These are phyloP conservation scores for Empis stercorea DNA, from an alignment of 2,888 invertebrate genomes.

Conservation along the genomic window DNA sequence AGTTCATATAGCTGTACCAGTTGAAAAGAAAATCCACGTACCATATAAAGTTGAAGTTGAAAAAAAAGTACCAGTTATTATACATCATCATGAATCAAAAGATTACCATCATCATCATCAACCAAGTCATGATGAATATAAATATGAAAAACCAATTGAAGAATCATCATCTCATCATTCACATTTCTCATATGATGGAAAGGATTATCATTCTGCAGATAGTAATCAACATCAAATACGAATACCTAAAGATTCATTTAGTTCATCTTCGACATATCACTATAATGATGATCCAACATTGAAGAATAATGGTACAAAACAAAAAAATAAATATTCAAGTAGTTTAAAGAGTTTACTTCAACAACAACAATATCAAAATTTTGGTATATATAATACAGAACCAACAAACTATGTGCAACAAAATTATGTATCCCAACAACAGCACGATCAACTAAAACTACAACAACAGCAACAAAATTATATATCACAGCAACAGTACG, in stretches of 20 bases:
- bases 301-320: too few relatives aligned
- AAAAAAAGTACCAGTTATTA: constrained; percentile 34
- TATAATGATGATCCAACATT: too few relatives aligned
- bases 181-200: constrained; percentile 13
- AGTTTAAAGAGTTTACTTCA: background rate
- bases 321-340: too few relatives aligned
- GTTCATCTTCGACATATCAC: too few relatives aligned
- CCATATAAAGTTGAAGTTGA: constrained; percentile 34
- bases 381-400: background rate
- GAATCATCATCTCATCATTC: constrained; percentile 12
- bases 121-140: background rate
- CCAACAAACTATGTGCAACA: background rate
- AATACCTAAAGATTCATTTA: too few relatives aligned
- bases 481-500: too few relatives aligned
- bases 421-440: too few relatives aligned
- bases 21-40: constrained; percentile 21
- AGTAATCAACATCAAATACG: constrained; percentile 5
- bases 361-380: constrained; percentile 3
- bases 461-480: constrained; percentile 9
- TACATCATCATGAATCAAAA: constrained; percentile 14
- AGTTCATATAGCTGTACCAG: constrained; percentile 15
- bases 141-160: background rate
- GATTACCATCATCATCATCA: constrained; percentile 2
- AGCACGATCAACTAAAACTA: constrained; percentile 10
- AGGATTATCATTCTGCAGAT: constrained; percentile 14